phyloP scores from a whole-genome alignment of 2,888 invertebrate species.

The Parochlus steinenii region DNA sequence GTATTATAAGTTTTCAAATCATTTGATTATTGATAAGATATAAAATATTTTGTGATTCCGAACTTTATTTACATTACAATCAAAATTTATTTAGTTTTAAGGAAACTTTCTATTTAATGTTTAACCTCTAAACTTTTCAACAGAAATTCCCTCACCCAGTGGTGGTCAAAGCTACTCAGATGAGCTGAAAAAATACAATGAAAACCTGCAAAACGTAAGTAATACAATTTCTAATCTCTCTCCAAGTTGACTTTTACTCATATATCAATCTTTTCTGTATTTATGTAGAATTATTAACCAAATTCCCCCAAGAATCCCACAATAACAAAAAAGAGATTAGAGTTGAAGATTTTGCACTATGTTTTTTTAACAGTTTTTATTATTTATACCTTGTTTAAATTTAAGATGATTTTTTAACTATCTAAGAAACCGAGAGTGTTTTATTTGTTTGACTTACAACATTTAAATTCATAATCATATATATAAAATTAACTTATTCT shows the following conservation, averaged over 20 bases:
- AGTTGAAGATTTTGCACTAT: too few relatives aligned
- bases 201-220: conserved; percentile 28
- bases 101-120: not conserved
- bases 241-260: not conserved
- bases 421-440: too few relatives aligned
- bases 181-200: conserved; percentile 25
- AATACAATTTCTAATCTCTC: not conserved
- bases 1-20: too few relatives aligned
- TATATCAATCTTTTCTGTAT: not conserved
- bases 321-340: too few relatives aligned
- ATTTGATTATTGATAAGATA: not conserved
- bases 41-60: conserved; percentile 4
- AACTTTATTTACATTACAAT: conserved; percentile 1
- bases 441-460: too few relatives aligned
- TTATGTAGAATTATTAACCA: conserved; percentile 5
- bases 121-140: conserved; percentile 17
- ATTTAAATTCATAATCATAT: too few relatives aligned
- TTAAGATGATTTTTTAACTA: too few relatives aligned
- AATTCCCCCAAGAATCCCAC: too few relatives aligned
- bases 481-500: too few relatives aligned
- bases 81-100: not conserved
- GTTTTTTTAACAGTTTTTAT: too few relatives aligned
- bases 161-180: conserved; percentile 22
- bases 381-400: too few relatives aligned
- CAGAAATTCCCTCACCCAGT: conserved; percentile 22